Evolutionary conservation across 1,140 invertebrate genomes (phyloP), one percentile per base, ranked within the genome.

Genomic region (Battus philenor): DNA sequence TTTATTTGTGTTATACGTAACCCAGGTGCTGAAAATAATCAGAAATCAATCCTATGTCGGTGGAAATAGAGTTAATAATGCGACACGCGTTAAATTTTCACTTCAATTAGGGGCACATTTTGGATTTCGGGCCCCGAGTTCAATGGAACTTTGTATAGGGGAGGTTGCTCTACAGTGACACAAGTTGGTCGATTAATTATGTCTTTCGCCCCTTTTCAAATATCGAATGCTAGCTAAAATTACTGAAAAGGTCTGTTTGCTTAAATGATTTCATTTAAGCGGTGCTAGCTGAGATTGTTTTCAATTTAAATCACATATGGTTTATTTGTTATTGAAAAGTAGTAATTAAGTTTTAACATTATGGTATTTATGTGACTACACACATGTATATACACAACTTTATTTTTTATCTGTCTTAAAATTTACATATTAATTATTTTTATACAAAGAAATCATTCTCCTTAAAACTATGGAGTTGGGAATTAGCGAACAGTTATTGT

Each of bases 141-240:
- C 41, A 50, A 51, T 53, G 47, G 46, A 57, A 55, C 49, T 58
- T 58, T 36, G 39, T 43, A 34, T 12, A 41, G 34, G 59, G 54
- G 50, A 48, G 46, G 32, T 27, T 49, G 54, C 44, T 48, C 44
- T 36, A 43, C 52, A 66, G 59, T 68, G 70, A 79, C 72, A 79
- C 65, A 77, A 79, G 61, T 70, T 73, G 59, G 54, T 54, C 71
- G 68, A 76, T 79, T 75, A 77, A 79, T 77, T 79, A 74, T 66
- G 59, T 68, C 64, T 68, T 67, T 67, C 61, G 54, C 65, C 71
- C 64, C 38, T 68, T 72, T 57, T 50, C 51, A 61, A 59, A 51
- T 51, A 61, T 74, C 59, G 57, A 59, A 67, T 62, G 46, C 54
- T 57, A 56, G 47, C 45, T 49, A 47, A 55, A 67, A 60, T 68